A percentile compares a stretch with the other conserved stretches of the same genome.
Evolutionary conservation across 2,888 invertebrate species (phyloP).

Genomic region (Synergus gifuensis): DNA sequence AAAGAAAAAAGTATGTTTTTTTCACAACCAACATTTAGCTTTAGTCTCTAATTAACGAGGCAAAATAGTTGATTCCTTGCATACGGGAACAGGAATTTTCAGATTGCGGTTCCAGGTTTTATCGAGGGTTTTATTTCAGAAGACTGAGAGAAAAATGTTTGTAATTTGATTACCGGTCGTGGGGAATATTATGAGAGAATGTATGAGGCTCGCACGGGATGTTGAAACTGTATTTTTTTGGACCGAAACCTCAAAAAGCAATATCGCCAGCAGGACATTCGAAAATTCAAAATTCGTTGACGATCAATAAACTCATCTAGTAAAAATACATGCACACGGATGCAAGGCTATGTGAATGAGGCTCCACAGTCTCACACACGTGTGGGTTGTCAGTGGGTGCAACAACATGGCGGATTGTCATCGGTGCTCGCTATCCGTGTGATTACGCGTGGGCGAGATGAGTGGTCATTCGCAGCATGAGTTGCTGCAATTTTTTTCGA

Average conservation of each 20-base stretch:
- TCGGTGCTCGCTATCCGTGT: constrained; percentile 63
- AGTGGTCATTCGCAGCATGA: constrained; percentile 45
- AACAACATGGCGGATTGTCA: constrained; percentile 68
- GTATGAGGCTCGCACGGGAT: neutral
- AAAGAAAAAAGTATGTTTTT: no score
- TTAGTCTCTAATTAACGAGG: no score
- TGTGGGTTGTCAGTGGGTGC: constrained; percentile 69
- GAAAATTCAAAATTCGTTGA: constrained; percentile 9
- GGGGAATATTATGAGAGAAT: no score
- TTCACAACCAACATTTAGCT: no score
- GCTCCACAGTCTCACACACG: constrained; percentile 54
- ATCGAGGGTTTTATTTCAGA: no score
- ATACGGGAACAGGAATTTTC: no score
- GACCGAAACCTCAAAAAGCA: constrained; percentile 20
- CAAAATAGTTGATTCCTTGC: no score
- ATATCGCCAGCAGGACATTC: neutral
- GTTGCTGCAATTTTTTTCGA: neutral
- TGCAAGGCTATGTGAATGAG: constrained; percentile 48
- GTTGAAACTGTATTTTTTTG: neutral
- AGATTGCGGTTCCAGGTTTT: no score
- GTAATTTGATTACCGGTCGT: no score
- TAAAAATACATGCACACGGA: constrained; percentile 15
- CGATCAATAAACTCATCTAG: constrained; percentile 24
- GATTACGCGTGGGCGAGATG: constrained; percentile 62
- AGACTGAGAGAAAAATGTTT: no score